A percentile compares a stretch with the other conserved stretches of the same genome.
phyloP scores from a whole-genome alignment of 1,140 invertebrate species.

The Monomorium pharaonis region DNA sequence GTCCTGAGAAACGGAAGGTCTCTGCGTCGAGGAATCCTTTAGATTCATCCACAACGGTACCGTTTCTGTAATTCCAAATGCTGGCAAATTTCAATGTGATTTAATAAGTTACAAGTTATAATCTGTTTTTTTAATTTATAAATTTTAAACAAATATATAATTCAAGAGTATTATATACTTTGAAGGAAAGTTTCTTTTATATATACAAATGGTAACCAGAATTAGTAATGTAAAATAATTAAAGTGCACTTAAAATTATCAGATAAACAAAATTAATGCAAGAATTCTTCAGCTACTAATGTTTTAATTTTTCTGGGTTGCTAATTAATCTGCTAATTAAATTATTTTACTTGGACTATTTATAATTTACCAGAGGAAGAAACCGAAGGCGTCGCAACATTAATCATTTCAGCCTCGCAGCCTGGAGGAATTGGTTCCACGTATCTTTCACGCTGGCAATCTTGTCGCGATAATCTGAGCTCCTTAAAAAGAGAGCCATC shows the following conservation, averaged over 20 bases:
- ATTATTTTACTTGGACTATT: neutral
- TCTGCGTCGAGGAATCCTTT: constrained; percentile 78
- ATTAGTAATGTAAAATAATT: neutral
- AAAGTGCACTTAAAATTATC: neutral
- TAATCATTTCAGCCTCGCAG: constrained; percentile 88
- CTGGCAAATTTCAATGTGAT: constrained; percentile 54
- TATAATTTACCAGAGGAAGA: constrained; percentile 76
- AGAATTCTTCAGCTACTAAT: neutral
- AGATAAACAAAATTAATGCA: neutral
- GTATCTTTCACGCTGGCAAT: constrained; percentile 87
- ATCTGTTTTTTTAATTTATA: neutral
- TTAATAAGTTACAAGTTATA: neutral
- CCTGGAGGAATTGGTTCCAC: constrained; percentile 86
- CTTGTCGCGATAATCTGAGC: constrained; percentile 88
- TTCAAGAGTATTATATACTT: neutral
- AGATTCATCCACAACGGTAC: constrained; percentile 75
- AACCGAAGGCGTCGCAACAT: constrained; percentile 80
- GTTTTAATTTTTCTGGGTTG: neutral
- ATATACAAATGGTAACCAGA: neutral
- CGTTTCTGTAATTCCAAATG: constrained; percentile 67
- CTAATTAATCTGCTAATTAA: no score
- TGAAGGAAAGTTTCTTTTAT: neutral
- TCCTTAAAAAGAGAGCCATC: constrained; percentile 91
- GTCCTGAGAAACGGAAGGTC: constrained; percentile 88
- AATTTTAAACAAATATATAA: neutral